Base-by-base conservation (phyloP, 2,888 invertebrate species). In the Baronia brevicornis region DNA sequence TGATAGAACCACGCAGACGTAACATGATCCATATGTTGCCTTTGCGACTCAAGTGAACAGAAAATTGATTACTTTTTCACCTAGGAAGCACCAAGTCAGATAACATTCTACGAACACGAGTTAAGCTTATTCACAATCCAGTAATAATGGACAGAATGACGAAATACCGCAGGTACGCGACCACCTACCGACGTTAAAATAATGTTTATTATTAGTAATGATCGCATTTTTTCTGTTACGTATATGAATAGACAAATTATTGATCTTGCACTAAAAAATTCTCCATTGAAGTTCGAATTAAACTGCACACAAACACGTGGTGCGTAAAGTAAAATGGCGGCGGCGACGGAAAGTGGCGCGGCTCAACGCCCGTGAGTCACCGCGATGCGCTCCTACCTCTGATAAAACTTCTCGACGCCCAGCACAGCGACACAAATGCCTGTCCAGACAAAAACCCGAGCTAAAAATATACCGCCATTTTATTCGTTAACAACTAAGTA, bases 291-390 rank as follows among this genome's bases (percentile, higher is more conserved):
- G n/a, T 5, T 6, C 7, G n/a, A 29, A 21, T 13, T 33, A 22
- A 31, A 22, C 42, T 49, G 44, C 41, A 41, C 36, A 58, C 38
- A 52, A 73, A 67, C 79, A 79, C 79, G 78, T 80, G 80, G 74
- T 75, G 60, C 46, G 58, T 66, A 56, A 70, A 68, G 64, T 63
- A 80, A 80, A 68, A 80, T 79, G 80, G 79, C 79, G 78, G 72
- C 75, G 55, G 46, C 50, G 47, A 49, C 45, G 40, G n/a, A n/a
- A n/a, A n/a, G 43, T 47, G 48, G 43, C 44, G 46, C 41, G 45
- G 27, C 29, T 38, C 31, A 31, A 33, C 31, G 18, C 35, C 36
- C 36, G 44, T 59, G 56, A 56, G 44, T 56, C 54, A 56, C 43
- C 37, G 42, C 40, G 39, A 33, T 35, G 36, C 44, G 42, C 46